phyloP scores from a whole-genome alignment of 35 echinoderm and acorn worm species.

The Apostichopus japonicus region DNA sequence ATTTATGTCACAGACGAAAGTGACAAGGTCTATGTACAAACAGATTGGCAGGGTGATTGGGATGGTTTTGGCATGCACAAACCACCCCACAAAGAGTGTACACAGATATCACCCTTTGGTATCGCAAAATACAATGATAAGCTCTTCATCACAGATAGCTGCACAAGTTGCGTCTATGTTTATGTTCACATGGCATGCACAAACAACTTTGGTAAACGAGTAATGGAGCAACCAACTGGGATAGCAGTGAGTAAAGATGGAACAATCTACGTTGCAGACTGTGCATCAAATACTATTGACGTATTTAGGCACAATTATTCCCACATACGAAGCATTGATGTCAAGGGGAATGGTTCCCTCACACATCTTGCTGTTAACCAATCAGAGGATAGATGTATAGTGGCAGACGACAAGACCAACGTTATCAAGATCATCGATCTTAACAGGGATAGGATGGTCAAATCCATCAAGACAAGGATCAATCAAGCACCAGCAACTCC shows the following conservation, averaged over 20 bases:
- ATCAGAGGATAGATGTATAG: neutral
- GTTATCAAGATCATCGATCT: neutral
- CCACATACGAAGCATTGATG: neutral
- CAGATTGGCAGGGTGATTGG: neutral
- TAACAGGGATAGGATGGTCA: neutral
- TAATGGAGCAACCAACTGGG: too few species aligned
- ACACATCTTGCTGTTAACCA: conserved; percentile 6
- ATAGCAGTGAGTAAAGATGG: neutral
- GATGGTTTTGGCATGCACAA: neutral
- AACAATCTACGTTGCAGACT: conserved; percentile 26
- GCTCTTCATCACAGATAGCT: neutral
- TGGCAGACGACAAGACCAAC: too few species aligned
- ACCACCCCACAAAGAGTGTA: neutral
- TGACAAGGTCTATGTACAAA: too few species aligned
- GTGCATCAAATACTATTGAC: neutral
- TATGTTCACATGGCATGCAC: neutral
- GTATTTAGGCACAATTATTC: conserved; percentile 33
- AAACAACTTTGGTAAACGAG: neutral
- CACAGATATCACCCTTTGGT: conserved; percentile 2
- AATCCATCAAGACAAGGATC: conserved; percentile 17
- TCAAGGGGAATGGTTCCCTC: neutral
- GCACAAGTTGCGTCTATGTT: conserved; percentile 25
- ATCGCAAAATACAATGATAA: neutral
- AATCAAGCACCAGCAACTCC: conserved; percentile 4
- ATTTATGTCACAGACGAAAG: too few species aligned